Conservation (phyloP, 2,797 vertebrate genomes). For the Miichthys miiuy region DNA sequence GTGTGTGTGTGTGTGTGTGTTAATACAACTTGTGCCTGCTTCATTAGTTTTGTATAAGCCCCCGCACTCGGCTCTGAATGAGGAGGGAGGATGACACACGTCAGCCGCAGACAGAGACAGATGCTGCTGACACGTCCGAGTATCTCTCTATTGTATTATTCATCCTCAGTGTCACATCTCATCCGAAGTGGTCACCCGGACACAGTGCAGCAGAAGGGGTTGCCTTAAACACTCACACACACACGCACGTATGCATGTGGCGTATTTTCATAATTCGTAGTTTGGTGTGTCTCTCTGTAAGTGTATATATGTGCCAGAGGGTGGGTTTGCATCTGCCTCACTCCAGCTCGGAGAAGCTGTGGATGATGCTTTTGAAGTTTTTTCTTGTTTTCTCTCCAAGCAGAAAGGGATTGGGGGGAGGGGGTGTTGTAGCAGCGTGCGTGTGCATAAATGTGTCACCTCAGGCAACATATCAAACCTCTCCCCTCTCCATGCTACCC, state of each 20-base stretch:
- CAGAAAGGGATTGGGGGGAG: constrained; percentile 9
- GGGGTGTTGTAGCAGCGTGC: constrained; percentile 8
- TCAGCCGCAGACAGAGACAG: constrained; percentile 74
- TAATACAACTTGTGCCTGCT: constrained; percentile 69
- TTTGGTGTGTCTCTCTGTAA: constrained; percentile 49
- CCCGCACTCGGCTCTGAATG: constrained; percentile 50
- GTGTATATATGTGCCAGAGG: constrained; percentile 29
- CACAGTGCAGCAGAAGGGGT: constrained; percentile 54
- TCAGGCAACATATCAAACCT: constrained; percentile 62
- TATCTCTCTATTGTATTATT: constrained; percentile 78
- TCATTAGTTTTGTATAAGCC: constrained; percentile 73
- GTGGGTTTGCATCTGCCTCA: constrained; percentile 65
- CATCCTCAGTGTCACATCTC: constrained; percentile 76
- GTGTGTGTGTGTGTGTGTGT: constrained; percentile 37
- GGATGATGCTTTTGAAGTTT: constrained; percentile 64
- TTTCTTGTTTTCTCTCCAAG: not conserved
- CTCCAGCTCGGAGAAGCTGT: constrained; percentile 51
- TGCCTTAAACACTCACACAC: constrained; percentile 14
- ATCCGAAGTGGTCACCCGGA: constrained; percentile 67
- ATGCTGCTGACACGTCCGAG: constrained; percentile 76
- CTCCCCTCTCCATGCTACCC: constrained; percentile 24
- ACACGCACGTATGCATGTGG: constrained; percentile 10
- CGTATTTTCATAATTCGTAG: constrained; percentile 60
- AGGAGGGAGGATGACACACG: constrained; percentile 75
- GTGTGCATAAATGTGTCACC: constrained; percentile 39